These are phyloP conservation scores for Drosophila virilis DNA, from an alignment of 1,140 invertebrate genomes.

Conservation along the genomic window DNA sequence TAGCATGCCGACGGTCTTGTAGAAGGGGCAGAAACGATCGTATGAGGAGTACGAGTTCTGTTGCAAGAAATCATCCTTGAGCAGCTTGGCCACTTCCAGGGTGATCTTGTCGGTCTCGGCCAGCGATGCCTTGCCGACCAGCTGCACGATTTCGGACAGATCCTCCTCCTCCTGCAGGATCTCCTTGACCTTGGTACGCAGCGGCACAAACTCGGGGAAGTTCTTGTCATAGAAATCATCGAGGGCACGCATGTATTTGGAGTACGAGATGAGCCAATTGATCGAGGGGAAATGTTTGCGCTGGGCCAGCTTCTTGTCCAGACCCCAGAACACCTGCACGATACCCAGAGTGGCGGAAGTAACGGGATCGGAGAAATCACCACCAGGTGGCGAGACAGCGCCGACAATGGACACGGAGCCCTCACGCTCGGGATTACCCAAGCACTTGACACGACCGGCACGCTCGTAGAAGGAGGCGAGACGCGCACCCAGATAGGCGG, in stretches of 20 bases:
- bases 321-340: constrained; percentile 99
- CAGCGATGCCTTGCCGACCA: constrained; percentile 99
- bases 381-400: constrained; percentile 99
- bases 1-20: constrained; percentile 99
- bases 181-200: constrained; percentile 97
- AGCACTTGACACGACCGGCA: constrained; percentile 98
- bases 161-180: constrained; percentile 99
- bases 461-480: constrained; percentile 99
- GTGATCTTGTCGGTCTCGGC: constrained; percentile 99
- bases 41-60: constrained; percentile 99
- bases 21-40: constrained; percentile 99
- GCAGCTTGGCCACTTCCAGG: constrained; percentile 98
- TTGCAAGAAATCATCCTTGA: constrained; percentile 99
- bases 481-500: constrained; percentile 98
- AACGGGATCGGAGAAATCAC: constrained; percentile 99
- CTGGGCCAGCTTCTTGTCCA: constrained; percentile 99
- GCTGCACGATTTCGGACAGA: constrained; percentile 99
- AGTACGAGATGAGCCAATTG: constrained; percentile 99
- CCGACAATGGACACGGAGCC: constrained; percentile 99
- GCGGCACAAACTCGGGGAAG: constrained; percentile 98
- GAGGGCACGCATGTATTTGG: constrained; percentile 98
- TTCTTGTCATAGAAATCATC: constrained; percentile 99
- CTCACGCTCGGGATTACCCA: constrained; percentile 99
- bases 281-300: constrained; percentile 99
- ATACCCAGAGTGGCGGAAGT: constrained; percentile 99